Evolutionary conservation across 2,113 vertebrate genomes (phyloP), one percentile per base, ranked within the genome.

Genomic region (Muntiacus muntjak): DNA sequence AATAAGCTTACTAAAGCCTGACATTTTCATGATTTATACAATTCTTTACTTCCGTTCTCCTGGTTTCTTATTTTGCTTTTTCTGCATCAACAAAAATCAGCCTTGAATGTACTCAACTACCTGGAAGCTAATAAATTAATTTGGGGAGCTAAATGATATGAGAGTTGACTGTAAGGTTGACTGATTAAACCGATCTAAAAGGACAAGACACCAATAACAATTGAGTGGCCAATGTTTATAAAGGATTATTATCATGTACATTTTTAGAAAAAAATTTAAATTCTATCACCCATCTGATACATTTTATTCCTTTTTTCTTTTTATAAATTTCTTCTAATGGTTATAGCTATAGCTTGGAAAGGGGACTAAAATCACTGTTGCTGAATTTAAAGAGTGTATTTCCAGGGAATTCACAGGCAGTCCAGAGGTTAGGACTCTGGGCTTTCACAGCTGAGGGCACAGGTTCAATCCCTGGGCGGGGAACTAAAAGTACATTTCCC

Each of bases 41-140:
- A 64, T 47, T 71, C 81, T 94, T 87, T 43, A 67, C 82, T 94
- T 92, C 89, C 6, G 16, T 40, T 21, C 6, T 23, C 30, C 36
- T 97, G 47, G 3, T 28, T 91, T 98, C 97, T 91, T 33, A 81
- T 76, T 97, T 96, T 74, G 45, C 33, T 95, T 96, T 88, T 74
- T 76, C 21, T 81, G 28, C 40, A 89, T 86, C 40, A 78, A 43
- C 94, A 90, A 3, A 6, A 67, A 96, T 43, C 52, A 90, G 64
- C 95, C 55, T 58, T 50, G 33, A 95, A 98, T 85, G 87, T 87
- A 93, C 16, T 16, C 58, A 85, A 55, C 71, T 97, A 26, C 82
- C 47, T 82, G 78, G 9, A 97, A 98, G 23, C 52, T 89, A 81
- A 90, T 78, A 91, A 36, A 87, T 82, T 84, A 57, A 88, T 94